phyloP scores from a whole-genome alignment of 2,113 vertebrate species.

The Sapayoa aenigma region DNA sequence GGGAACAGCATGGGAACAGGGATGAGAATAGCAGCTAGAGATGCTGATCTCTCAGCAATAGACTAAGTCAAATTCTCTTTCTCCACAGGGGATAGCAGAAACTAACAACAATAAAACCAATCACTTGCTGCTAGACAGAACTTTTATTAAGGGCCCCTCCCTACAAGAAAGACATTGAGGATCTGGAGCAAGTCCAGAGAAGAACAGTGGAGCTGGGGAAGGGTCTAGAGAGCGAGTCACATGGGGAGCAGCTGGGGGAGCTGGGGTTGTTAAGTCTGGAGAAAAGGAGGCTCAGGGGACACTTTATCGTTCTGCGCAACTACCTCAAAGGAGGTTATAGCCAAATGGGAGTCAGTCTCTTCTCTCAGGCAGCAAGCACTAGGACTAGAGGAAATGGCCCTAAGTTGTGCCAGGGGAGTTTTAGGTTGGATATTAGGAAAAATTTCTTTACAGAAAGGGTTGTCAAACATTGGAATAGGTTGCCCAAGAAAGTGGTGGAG shows the following conservation, averaged over 20 bases:
- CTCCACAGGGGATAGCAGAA: background rate
- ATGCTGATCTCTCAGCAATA: background rate
- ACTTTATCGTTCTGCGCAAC: background rate
- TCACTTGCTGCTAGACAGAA: background rate
- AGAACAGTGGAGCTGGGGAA: background rate
- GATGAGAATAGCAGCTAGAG: background rate
- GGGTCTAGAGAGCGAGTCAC: background rate
- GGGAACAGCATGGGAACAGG: background rate
- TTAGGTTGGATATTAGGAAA: background rate
- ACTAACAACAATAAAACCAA: background rate
- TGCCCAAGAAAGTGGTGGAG: background rate
- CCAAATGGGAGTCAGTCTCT: background rate
- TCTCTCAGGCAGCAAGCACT: background rate
- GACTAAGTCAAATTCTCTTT: background rate
- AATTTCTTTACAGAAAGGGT: background rate
- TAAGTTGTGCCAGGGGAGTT: background rate
- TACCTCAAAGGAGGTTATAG: background rate
- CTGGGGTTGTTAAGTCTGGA: background rate
- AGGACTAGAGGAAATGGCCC: background rate
- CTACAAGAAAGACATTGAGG: background rate
- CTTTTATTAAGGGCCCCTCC: background rate
- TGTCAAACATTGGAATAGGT: background rate
- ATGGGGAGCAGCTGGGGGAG: background rate
- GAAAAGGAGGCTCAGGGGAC: background rate
- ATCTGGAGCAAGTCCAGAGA: background rate